Evolutionary conservation across 1,140 invertebrate species (phyloP).

Genomic region (Drosophila persimilis): DNA sequence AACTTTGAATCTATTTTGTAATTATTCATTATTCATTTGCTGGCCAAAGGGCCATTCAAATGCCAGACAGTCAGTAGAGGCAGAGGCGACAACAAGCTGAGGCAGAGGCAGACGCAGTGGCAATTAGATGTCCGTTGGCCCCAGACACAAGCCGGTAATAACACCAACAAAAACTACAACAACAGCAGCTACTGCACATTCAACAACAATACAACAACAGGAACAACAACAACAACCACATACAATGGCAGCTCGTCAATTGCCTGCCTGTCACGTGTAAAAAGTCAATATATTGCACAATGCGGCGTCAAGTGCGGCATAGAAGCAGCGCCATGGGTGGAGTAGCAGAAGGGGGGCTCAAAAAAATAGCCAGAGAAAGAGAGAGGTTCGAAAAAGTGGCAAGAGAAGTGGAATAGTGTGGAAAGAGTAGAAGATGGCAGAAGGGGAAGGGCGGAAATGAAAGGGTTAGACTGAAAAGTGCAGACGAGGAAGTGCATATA

Average conservation of each 20-base stretch:
- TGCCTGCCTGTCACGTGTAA: slow-evolving; percentile 74
- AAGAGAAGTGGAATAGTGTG: too few relatives aligned
- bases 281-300: slow-evolving; percentile 80
- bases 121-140: slow-evolving; percentile 52
- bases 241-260: slow-evolving; percentile 54
- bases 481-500: background rate
- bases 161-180: slow-evolving; percentile 8
- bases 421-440: slow-evolving; percentile 8
- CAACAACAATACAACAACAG: slow-evolving; percentile 22
- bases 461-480: background rate
- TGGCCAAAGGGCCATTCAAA: slow-evolving; percentile 43
- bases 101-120: slow-evolving; percentile 31
- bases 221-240: slow-evolving; percentile 32
- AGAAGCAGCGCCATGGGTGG: background rate
- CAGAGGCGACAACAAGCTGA: slow-evolving; percentile 20
- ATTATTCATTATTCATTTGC: slow-evolving; percentile 51
- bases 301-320: slow-evolving; percentile 67
- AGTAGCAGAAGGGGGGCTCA: background rate
- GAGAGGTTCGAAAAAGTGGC: too few relatives aligned
- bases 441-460: background rate
- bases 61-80: slow-evolving; percentile 7
- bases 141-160: slow-evolving; percentile 60
- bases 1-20: slow-evolving; percentile 29
- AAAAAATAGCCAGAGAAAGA: too few relatives aligned
- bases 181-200: slow-evolving; percentile 17